A percentile compares a stretch with the other conserved stretches of the same genome.
These are phyloP conservation scores for Darevskia mixta DNA, from an alignment of 2,797 vertebrate species.

Conservation along the genomic window DNA sequence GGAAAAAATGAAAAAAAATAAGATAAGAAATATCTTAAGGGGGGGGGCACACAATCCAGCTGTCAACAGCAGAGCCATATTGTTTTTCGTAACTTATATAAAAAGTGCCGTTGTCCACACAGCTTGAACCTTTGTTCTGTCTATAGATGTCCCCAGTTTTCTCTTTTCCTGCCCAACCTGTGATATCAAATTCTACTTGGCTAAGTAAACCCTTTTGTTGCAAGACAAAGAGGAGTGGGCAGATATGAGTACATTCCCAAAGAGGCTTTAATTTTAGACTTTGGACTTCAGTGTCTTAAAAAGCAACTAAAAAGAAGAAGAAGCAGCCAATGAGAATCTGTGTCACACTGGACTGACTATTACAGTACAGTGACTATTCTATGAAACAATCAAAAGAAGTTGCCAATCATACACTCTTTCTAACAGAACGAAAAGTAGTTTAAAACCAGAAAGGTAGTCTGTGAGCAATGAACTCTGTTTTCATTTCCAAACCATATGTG, in stretches of 20 bases:
- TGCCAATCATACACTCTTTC: neutral
- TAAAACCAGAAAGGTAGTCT: neutral
- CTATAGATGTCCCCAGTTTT: neutral
- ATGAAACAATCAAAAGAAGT: neutral
- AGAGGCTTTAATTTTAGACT: neutral
- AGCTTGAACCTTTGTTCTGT: too few relatives aligned
- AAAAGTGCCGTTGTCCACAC: too few relatives aligned
- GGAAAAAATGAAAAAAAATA: too few relatives aligned
- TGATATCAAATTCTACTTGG: neutral
- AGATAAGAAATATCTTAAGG: neutral
- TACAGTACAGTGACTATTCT: neutral
- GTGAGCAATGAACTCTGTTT: neutral
- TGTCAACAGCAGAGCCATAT: neutral
- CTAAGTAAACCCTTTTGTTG: neutral
- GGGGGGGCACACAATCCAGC: neutral
- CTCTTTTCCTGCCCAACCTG: neutral
- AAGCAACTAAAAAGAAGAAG: neutral
- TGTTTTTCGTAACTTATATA: too few relatives aligned
- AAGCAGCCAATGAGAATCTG: neutral
- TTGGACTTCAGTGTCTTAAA: neutral
- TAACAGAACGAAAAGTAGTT: neutral
- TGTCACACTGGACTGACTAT: neutral
- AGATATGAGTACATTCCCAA: neutral
- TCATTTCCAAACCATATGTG: neutral
- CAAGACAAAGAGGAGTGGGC: neutral